Evolutionary conservation across 2,888 invertebrate genomes (phyloP), one percentile per base, ranked within the genome.

Genomic region (Sminthurides aquaticus): DNA sequence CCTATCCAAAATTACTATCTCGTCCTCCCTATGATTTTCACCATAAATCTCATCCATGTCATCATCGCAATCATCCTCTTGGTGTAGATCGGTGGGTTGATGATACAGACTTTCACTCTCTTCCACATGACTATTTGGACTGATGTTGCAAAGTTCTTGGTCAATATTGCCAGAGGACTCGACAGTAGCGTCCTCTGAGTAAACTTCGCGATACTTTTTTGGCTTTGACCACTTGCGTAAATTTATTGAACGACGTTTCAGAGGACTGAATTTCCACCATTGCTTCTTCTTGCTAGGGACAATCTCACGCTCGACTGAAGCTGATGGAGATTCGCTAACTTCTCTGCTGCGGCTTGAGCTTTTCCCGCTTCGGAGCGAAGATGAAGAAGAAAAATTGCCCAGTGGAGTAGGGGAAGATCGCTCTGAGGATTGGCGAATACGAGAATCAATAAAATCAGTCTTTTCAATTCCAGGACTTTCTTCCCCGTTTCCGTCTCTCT

Each of bases 141-240:
- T 43, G 48, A 15, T 43, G 48, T n/a, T n/a, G n/a, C n/a, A n/a
- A n/a, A n/a, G n/a, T n/a, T n/a, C n/a, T n/a, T n/a, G n/a, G n/a
- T n/a, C n/a, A n/a, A n/a, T n/a, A n/a, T n/a, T n/a, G n/a, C n/a
- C 49, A 20, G 49, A 15, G 3, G 15, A 49, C 49, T 22, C 49
- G 22, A 49, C n/a, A n/a, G n/a, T n/a, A n/a, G n/a, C n/a, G n/a
- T n/a, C n/a, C n/a, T n/a, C n/a, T n/a, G n/a, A n/a, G n/a, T n/a
- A n/a, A n/a, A n/a, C n/a, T n/a, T n/a, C n/a, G n/a, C n/a, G n/a
- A 34, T 58, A 64, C 26, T 64, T 64, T 29, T 58, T 58, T 1
- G 58, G 58, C 24, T 29, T 26, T 25, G 5, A 52, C 11, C 49
- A 54, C 18, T 58, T 58, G 26, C 28, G 11, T 1, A 62, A 8